These are phyloP conservation scores for Cottoperca gobio DNA, from an alignment of 2,797 vertebrate genomes.

Conservation along the genomic window DNA sequence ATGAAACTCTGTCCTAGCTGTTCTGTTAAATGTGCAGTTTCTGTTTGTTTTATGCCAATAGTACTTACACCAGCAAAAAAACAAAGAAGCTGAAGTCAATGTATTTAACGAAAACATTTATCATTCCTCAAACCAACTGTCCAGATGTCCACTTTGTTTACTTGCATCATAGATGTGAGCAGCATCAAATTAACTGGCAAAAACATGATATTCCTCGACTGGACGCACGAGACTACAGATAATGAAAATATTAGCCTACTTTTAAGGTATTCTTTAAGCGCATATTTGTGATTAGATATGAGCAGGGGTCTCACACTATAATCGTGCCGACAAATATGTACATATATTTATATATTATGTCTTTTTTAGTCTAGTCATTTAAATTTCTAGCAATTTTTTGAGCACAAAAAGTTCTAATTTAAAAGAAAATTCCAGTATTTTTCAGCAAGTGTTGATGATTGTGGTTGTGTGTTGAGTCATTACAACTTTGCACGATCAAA, in stretches of 20 bases:
- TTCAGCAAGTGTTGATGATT: no score
- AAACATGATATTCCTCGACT: not conserved
- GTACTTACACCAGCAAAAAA: no score
- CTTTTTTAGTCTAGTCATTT: not conserved
- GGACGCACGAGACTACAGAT: not conserved
- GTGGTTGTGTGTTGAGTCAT: no score
- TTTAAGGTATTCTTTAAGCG: not conserved
- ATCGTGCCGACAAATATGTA: no score
- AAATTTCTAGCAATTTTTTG: not conserved
- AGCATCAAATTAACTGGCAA: not conserved
- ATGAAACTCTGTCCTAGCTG: not conserved
- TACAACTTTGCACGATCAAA: no score
- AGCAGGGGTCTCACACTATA: not conserved
- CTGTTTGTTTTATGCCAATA: no score
- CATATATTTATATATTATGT: no score
- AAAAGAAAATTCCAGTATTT: no score
- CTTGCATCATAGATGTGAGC: not conserved
- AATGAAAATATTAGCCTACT: not conserved
- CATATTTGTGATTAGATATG: not conserved
- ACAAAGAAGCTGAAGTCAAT: no score
- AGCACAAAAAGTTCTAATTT: no score
- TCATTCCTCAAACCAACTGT: not conserved
- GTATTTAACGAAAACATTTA: no score
- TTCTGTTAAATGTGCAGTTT: no score
- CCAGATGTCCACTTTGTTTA: not conserved